phyloP scores from a whole-genome alignment of 2,113 vertebrate species.

The Polypterus bichir region DNA sequence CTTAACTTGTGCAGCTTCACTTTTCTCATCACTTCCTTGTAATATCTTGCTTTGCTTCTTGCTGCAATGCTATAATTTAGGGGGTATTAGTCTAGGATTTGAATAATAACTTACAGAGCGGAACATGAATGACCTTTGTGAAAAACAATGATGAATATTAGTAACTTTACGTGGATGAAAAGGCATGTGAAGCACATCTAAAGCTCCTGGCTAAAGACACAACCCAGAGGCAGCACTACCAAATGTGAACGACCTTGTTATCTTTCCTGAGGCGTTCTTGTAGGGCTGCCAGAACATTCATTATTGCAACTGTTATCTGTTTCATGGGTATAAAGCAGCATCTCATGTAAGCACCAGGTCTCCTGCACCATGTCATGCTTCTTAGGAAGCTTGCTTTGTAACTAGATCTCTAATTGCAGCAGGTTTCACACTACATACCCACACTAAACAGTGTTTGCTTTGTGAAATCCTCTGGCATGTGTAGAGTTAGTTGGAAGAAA shows the following conservation, averaged over 20 bases:
- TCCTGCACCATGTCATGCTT: slow-evolving; percentile 22
- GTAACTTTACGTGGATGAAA: too few relatives aligned
- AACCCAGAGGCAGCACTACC: slow-evolving; percentile 32
- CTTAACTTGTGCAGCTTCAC: too few relatives aligned
- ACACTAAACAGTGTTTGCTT: slow-evolving; percentile 58
- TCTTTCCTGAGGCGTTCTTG: slow-evolving; percentile 32
- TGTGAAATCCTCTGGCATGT: slow-evolving; percentile 49
- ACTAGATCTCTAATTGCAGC: slow-evolving; percentile 47
- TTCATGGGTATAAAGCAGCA: slow-evolving; percentile 36
- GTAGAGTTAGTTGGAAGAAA: slow-evolving; percentile 34
- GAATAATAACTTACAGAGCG: too few relatives aligned
- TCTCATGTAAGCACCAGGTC: slow-evolving; percentile 36
- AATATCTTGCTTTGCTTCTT: too few relatives aligned
- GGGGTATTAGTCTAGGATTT: too few relatives aligned
- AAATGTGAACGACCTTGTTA: slow-evolving; percentile 19
- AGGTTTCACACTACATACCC: slow-evolving; percentile 45
- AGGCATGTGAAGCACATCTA: slow-evolving; percentile 1
- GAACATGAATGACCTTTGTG: too few relatives aligned
- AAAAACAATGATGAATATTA: too few relatives aligned
- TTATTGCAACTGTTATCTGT: slow-evolving; percentile 46
- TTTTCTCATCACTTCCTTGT: too few relatives aligned
- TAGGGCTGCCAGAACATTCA: slow-evolving; percentile 45
- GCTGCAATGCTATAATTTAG: too few relatives aligned
- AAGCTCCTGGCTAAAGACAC: slow-evolving; percentile 3
- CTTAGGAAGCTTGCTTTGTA: slow-evolving; percentile 34